phyloP scores from a whole-genome alignment of 2,113 vertebrate species.

The Cottus gobio region DNA sequence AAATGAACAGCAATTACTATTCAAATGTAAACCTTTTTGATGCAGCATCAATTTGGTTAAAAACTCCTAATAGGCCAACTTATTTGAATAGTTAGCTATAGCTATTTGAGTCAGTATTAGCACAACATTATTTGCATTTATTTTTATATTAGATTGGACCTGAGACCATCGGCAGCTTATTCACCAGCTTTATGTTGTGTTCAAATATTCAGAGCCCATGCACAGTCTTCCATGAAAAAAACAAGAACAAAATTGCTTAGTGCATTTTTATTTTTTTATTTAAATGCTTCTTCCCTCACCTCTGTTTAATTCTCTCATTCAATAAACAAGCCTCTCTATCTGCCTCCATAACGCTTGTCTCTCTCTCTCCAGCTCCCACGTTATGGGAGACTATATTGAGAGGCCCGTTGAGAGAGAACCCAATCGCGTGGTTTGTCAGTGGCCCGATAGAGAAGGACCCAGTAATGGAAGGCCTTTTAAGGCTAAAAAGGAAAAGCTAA shows the following conservation, averaged over 20 bases:
- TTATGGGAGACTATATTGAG: slow-evolving; percentile 63
- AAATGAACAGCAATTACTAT: no score
- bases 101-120: no score
- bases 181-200: background rate
- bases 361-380: slow-evolving; percentile 11
- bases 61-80: no score
- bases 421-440: slow-evolving; percentile 79
- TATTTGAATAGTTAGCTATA: no score
- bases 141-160: background rate
- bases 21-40: no score
- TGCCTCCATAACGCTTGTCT: slow-evolving; percentile 24
- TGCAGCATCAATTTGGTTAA: no score
- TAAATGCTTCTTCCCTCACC: slow-evolving; percentile 5
- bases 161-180: background rate
- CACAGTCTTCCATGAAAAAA: no score
- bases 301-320: slow-evolving; percentile 20
- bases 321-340: slow-evolving; percentile 52
- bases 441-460: slow-evolving; percentile 79
- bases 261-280: slow-evolving; percentile 16
- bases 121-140: no score
- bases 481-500: slow-evolving; percentile 86
- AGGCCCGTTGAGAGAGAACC: slow-evolving; percentile 66
- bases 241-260: background rate
- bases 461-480: slow-evolving; percentile 86
- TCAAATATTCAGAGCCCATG: background rate